Evolutionary conservation across 1,140 invertebrate genomes (phyloP).

Genomic region (Zaprionus taronus): DNA sequence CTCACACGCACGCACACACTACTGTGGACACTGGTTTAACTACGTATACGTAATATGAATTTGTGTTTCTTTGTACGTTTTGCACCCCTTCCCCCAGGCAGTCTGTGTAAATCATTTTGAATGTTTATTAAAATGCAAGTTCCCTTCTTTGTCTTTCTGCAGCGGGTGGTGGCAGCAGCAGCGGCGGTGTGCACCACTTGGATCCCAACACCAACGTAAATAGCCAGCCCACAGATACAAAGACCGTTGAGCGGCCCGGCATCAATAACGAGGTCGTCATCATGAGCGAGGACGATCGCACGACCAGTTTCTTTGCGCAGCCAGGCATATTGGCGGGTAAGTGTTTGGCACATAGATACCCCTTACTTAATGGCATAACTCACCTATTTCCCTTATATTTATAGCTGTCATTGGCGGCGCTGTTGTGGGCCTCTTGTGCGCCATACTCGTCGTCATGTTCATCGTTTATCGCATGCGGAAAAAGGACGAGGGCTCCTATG

Average conservation of each 20-base stretch:
- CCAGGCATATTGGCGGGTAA: constrained; percentile 97
- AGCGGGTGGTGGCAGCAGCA: constrained; percentile 33
- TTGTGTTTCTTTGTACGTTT: constrained; percentile 37
- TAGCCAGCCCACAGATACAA: constrained; percentile 77
- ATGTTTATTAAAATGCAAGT: background rate
- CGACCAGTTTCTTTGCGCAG: constrained; percentile 96
- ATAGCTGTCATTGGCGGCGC: constrained; percentile 99
- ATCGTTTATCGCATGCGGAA: constrained; percentile 99
- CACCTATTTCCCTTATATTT: background rate
- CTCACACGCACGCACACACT: constrained; percentile 31
- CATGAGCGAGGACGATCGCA: constrained; percentile 92
- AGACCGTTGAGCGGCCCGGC: constrained; percentile 61
- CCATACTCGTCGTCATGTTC: constrained; percentile 99
- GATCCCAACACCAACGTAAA: constrained; percentile 77
- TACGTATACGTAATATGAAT: constrained; percentile 45
- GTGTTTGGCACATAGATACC: background rate
- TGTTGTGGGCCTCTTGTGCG: constrained; percentile 97
- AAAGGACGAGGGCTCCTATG: constrained; percentile 99
- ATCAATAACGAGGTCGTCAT: constrained; percentile 88
- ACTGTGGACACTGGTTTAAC: constrained; percentile 51
- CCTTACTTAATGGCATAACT: constrained; percentile 4
- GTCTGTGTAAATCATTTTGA: background rate
- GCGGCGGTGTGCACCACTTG: constrained; percentile 72
- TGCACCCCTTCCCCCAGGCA: constrained; percentile 3
- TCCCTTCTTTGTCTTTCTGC: constrained; percentile 17